Conservation (phyloP, 2,113 vertebrate genomes). For the Aphyosemion australe region DNA sequence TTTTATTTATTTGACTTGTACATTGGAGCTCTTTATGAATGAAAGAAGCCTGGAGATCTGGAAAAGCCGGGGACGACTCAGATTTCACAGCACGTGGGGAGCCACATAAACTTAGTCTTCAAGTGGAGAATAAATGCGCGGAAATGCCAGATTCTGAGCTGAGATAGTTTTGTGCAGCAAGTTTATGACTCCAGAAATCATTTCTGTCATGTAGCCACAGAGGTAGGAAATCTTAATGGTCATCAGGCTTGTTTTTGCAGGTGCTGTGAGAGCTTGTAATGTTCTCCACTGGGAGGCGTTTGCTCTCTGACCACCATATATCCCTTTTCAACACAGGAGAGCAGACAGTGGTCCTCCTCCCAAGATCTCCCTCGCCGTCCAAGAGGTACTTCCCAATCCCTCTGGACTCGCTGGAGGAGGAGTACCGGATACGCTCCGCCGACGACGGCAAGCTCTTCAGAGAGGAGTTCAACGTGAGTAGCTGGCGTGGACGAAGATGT, state of each 20-base stretch:
- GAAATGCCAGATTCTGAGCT: slow-evolving; percentile 64
- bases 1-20: slow-evolving; percentile 56
- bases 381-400: slow-evolving; percentile 91
- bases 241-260: slow-evolving; percentile 73
- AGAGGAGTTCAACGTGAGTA: slow-evolving; percentile 90
- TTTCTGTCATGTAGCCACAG: slow-evolving; percentile 63
- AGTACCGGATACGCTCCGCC: slow-evolving; percentile 85
- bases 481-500: slow-evolving; percentile 33
- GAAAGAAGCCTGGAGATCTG: slow-evolving; percentile 37
- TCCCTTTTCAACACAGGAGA: slow-evolving; percentile 83
- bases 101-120: slow-evolving; percentile 62
- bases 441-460: slow-evolving; percentile 92
- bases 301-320: slow-evolving; percentile 66
- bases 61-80: slow-evolving; percentile 14
- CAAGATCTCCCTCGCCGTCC: slow-evolving; percentile 87
- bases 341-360: slow-evolving; percentile 92
- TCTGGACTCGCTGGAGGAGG: slow-evolving; percentile 87
- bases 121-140: slow-evolving; percentile 59
- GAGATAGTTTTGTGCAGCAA: slow-evolving; percentile 56
- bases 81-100: slow-evolving; percentile 61
- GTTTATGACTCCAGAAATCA: slow-evolving; percentile 75
- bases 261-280: slow-evolving; percentile 68
- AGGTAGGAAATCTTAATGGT: slow-evolving; percentile 73
- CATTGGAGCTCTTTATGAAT: slow-evolving; percentile 55
- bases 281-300: slow-evolving; percentile 64